Conservation (phyloP, 2,888 invertebrate genomes). For the Theretra japonica region DNA sequence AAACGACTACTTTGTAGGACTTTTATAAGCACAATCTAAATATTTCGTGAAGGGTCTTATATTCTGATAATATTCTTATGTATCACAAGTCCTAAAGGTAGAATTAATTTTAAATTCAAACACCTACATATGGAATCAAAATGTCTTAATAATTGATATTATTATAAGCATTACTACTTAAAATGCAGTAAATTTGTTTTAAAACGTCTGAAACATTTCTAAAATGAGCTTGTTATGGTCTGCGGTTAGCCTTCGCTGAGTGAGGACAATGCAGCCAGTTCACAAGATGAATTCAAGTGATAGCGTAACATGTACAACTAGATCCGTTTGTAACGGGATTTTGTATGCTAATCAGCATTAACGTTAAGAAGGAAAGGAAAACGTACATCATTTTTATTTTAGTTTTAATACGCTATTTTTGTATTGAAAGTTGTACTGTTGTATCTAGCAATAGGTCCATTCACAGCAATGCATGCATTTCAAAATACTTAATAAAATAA, state of each 20-base stretch:
- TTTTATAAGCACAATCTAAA: no score
- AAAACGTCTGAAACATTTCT: neutral
- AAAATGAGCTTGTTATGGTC: slow-evolving; percentile 4
- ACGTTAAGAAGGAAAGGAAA: neutral
- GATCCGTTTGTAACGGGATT: slow-evolving; percentile 21
- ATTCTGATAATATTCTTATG: no score
- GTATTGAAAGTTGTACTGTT: no score
- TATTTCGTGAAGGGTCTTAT: no score
- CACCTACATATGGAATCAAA: no score
- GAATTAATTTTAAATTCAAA: no score
- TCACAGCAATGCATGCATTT: no score
- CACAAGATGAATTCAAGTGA: slow-evolving; percentile 17
- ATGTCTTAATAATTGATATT: neutral
- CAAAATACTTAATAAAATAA: no score
- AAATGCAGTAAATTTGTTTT: neutral
- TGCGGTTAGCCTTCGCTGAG: slow-evolving; percentile 27
- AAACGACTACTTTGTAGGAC: no score
- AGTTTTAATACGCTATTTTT: no score
- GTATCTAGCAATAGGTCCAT: no score
- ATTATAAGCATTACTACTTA: neutral
- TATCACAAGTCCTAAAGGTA: no score
- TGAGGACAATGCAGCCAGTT: slow-evolving; percentile 4
- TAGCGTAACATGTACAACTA: slow-evolving; percentile 14
- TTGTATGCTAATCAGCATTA: neutral
- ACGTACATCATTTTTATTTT: neutral